Evolutionary conservation across 2,797 vertebrate species (phyloP), one percentile per base, ranked within the genome.

Genomic region (Momotus momota): DNA sequence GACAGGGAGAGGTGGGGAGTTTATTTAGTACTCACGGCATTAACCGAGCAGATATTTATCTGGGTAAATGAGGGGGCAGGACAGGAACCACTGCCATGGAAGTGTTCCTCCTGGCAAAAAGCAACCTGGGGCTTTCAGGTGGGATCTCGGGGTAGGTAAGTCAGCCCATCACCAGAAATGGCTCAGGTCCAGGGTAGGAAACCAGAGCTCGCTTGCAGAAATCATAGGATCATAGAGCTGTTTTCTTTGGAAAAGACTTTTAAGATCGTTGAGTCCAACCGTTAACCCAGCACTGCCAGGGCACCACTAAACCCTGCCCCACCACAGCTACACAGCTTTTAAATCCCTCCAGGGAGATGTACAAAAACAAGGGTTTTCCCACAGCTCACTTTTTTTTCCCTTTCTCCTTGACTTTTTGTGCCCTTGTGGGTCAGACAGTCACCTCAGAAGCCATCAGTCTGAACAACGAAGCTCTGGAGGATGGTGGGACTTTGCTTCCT

Each of bases 11-110:
- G 74, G 75, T 21, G 7, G 55, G 82, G 70, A 94, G 90, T 95
- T 97, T 96, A 86, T 95, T 93, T 94, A 96, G 96, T 84, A 89
- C 92, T 82, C 83, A 70, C 31, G 38, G 88, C 75, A 93, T 95
- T 86, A 93, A 87, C 83, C 1, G 25, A 87, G 66, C 87, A 82
- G 84, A 78, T 81, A 92, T 97, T 96, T 88, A 73, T 94, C 13
- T 71, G 87, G 72, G 78, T 83, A 91, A 97, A 97, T 95, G 87
- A 91, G 77, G 19, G 46, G 49, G 70, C 31, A 84, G 84, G 31
- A 91, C 80, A 66, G 40, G 62, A 38, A 64, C 21, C 9, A 7
- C 14, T n/a, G 48, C 52, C 71, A 67, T 57, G 73, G 26, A 51
- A 90, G 62, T 26, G 3, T 17, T 78, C 41, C 35, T 80, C 52